Conservation (phyloP, 1,140 invertebrate genomes). For the Linepithema humile region DNA sequence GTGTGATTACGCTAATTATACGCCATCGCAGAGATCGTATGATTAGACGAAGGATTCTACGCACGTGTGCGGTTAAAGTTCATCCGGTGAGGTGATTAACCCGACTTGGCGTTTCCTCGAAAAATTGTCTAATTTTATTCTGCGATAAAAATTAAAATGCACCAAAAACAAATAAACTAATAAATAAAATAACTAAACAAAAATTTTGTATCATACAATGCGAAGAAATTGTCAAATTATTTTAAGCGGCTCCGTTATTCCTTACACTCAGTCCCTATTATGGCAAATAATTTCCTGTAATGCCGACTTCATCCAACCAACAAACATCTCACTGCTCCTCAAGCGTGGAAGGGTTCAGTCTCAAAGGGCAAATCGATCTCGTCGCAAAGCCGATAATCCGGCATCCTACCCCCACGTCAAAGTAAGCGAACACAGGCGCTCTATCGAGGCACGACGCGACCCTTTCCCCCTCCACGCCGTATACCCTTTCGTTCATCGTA, state of each 20-base stretch:
- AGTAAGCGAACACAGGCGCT: conserved; percentile 49
- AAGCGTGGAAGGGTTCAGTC: conserved; percentile 22
- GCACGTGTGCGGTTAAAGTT: conserved; percentile 30
- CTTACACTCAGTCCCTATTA: neutral
- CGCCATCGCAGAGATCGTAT: neutral
- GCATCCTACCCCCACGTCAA: conserved; percentile 40
- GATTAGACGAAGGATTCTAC: conserved; percentile 7
- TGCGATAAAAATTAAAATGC: too few relatives aligned
- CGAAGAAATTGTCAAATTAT: neutral
- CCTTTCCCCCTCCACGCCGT: conserved; percentile 38
- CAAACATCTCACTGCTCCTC: neutral
- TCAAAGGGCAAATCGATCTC: conserved; percentile 57
- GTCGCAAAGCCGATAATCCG: conserved; percentile 48
- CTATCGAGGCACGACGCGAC: conserved; percentile 31
- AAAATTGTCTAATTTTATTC: neutral
- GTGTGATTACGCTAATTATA: conserved; percentile 54
- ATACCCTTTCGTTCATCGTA: neutral
- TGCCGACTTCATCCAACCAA: conserved; percentile 3
- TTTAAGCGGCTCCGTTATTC: neutral
- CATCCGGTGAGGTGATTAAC: conserved; percentile 8
- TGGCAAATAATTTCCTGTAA: neutral
- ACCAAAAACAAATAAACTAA: neutral
- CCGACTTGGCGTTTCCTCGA: conserved; percentile 8
- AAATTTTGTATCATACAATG: neutral
- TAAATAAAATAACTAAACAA: neutral